Percentiles rank a stretch among this genome's conserved stretches.
These are phyloP conservation scores for Anodontia alba DNA, from an alignment of 2,888 invertebrate genomes.

Conservation along the genomic window DNA sequence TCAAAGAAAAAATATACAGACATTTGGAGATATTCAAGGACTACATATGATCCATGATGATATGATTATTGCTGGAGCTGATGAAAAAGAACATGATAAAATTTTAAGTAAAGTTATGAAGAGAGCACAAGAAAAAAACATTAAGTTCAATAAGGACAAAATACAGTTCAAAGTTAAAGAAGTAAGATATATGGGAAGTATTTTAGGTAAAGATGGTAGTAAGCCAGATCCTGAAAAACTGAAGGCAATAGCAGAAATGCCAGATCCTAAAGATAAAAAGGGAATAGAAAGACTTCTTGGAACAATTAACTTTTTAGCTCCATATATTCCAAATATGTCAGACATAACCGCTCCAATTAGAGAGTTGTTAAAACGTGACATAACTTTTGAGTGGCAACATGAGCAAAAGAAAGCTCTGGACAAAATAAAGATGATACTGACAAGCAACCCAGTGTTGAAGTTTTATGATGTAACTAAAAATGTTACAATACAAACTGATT, in stretches of 20 bases:
- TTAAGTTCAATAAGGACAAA: constrained; percentile 55
- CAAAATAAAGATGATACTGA: constrained; percentile 42
- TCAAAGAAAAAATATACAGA: constrained; percentile 16
- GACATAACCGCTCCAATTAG: constrained; percentile 51
- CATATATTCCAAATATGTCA: constrained; percentile 58
- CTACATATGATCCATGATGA: constrained; percentile 47
- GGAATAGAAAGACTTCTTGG: constrained; percentile 38
- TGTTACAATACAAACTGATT: constrained; percentile 41
- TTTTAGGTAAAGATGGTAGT: constrained; percentile 48
- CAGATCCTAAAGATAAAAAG: constrained; percentile 46
- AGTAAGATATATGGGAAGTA: constrained; percentile 56
- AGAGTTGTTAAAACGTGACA: constrained; percentile 42
- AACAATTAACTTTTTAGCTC: constrained; percentile 50
- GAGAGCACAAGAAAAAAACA: constrained; percentile 33
- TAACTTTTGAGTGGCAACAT: constrained; percentile 21
- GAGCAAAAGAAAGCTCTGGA: constrained; percentile 27
- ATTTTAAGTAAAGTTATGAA: constrained; percentile 50
- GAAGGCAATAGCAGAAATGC: constrained; percentile 53
- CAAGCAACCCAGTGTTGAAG: constrained; percentile 43
- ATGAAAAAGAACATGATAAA: constrained; percentile 50
- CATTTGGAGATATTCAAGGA: constrained; percentile 17
- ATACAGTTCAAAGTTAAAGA: constrained; percentile 33
- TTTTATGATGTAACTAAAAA: constrained; percentile 42
- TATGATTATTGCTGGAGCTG: constrained; percentile 17
- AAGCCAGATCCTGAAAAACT: constrained; percentile 50